Evolutionary conservation across 2,113 vertebrate genomes (phyloP).

Genomic region (Scomber scombrus): DNA sequence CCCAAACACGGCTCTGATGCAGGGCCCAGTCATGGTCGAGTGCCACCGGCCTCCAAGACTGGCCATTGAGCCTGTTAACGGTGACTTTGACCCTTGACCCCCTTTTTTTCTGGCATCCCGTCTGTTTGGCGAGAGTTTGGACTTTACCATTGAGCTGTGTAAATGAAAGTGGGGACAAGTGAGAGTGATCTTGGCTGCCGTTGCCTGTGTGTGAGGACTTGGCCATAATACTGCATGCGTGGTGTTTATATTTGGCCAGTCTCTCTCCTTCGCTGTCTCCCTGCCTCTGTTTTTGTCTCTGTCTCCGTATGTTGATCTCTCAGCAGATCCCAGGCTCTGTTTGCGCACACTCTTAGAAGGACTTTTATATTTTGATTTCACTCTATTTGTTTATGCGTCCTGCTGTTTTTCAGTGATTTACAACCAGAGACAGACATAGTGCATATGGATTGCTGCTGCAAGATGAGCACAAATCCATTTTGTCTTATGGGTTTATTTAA

Average conservation of each 20-base stretch:
- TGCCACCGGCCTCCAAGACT: slow-evolving; percentile 29
- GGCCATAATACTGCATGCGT: slow-evolving; percentile 58
- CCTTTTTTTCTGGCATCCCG: slow-evolving; percentile 7
- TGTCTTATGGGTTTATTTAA: not conserved
- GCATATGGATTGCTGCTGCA: slow-evolving; percentile 5
- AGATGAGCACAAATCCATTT: slow-evolving; percentile 31
- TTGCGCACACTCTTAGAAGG: slow-evolving; percentile 17
- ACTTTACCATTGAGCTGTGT: slow-evolving; percentile 36
- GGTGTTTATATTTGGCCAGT: slow-evolving; percentile 60
- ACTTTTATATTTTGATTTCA: slow-evolving; percentile 46
- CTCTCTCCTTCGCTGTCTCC: slow-evolving; percentile 26
- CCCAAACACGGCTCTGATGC: slow-evolving; percentile 38
- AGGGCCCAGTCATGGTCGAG: slow-evolving; percentile 34
- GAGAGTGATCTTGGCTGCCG: slow-evolving; percentile 18
- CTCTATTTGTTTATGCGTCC: slow-evolving; percentile 46
- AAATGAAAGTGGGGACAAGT: slow-evolving; percentile 54
- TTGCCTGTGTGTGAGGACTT: slow-evolving; percentile 44
- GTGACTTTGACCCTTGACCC: slow-evolving; percentile 63
- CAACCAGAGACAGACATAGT: slow-evolving; percentile 29
- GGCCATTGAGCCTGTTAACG: slow-evolving; percentile 53
- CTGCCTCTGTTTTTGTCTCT: slow-evolving; percentile 52
- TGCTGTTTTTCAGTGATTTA: slow-evolving; percentile 62
- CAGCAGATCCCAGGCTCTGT: slow-evolving; percentile 41
- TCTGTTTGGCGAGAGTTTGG: slow-evolving; percentile 41
- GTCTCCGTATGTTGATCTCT: slow-evolving; percentile 65